Conservation (phyloP, 2,888 invertebrate species). For the Caenorhabditis virilis region DNA sequence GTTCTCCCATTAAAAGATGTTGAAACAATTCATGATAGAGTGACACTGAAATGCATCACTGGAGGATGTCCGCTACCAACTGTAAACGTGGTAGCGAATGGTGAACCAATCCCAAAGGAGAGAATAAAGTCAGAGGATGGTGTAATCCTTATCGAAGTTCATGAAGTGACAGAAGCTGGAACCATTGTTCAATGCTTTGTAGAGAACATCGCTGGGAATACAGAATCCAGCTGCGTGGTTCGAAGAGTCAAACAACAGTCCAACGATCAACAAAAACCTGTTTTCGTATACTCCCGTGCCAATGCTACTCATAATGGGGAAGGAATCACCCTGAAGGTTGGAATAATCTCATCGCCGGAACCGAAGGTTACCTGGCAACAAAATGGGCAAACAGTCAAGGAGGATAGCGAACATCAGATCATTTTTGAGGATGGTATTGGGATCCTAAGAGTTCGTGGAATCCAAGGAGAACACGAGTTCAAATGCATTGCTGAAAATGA, state of each 20-base stretch:
- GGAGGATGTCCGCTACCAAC: conserved; percentile 39
- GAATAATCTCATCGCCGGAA: conserved; percentile 68
- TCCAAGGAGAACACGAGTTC: conserved; percentile 27
- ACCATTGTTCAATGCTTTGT: conserved; percentile 32
- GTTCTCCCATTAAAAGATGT: conserved; percentile 37
- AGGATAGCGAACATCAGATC: conserved; percentile 23
- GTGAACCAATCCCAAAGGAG: too few species aligned
- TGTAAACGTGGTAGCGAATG: too few species aligned
- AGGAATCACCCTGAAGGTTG: conserved; percentile 51
- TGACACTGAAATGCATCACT: conserved; percentile 37
- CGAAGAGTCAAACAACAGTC: conserved; percentile 9
- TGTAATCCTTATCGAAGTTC: conserved; percentile 40
- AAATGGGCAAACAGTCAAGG: conserved; percentile 38
- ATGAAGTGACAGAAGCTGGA: conserved; percentile 28
- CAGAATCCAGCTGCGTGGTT: conserved; percentile 25
- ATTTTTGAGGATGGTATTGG: conserved; percentile 52
- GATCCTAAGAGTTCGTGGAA: conserved; percentile 28
- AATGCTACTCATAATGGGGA: conserved; percentile 21
- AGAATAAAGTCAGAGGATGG: too few species aligned
- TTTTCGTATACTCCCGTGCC: conserved; percentile 37
- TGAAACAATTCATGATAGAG: conserved; percentile 12
- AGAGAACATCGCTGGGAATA: conserved; percentile 24
- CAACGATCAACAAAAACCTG: conserved; percentile 34
- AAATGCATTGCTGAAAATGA: conserved; percentile 31
- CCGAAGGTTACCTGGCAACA: conserved; percentile 61